Percentiles rank a stretch among this genome's conserved stretches.
These are phyloP conservation scores for Uropsilus gracilis DNA, from an alignment of 2,113 vertebrate species.

Conservation along the genomic window DNA sequence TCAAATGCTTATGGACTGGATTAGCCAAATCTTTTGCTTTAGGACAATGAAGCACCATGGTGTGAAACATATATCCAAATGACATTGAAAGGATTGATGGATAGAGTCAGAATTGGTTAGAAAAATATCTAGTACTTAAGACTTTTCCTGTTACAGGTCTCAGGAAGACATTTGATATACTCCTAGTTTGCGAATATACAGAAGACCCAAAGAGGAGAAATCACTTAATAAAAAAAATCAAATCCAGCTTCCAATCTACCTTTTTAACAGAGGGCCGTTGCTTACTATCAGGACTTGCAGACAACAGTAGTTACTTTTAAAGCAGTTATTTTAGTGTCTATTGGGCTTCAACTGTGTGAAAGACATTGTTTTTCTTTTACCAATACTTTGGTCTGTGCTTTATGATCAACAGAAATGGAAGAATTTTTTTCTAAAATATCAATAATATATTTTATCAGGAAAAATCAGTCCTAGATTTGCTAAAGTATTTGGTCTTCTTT, in stretches of 20 bases:
- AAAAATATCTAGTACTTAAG: neutral
- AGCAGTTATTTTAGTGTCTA: neutral
- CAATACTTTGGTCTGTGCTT: neutral
- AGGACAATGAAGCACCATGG: neutral
- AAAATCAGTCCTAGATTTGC: neutral
- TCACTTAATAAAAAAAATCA: neutral
- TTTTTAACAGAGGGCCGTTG: neutral
- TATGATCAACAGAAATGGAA: neutral
- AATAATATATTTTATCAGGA: constrained; percentile 43
- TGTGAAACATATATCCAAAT: neutral
- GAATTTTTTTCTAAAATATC: neutral
- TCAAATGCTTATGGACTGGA: neutral
- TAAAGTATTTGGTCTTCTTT: constrained; percentile 18
- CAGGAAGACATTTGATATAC: neutral
- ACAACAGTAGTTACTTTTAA: neutral
- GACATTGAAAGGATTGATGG: neutral
- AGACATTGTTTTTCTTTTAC: neutral
- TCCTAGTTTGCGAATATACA: neutral
- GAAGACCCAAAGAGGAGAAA: neutral
- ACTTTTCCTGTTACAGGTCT: neutral
- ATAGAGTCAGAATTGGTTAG: neutral
- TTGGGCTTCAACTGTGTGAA: neutral
- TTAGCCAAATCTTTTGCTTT: neutral
- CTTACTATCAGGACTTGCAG: neutral
- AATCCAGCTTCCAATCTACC: neutral